phyloP scores from a whole-genome alignment of 2,797 vertebrate species.

The Sebastes taczanowskii region DNA sequence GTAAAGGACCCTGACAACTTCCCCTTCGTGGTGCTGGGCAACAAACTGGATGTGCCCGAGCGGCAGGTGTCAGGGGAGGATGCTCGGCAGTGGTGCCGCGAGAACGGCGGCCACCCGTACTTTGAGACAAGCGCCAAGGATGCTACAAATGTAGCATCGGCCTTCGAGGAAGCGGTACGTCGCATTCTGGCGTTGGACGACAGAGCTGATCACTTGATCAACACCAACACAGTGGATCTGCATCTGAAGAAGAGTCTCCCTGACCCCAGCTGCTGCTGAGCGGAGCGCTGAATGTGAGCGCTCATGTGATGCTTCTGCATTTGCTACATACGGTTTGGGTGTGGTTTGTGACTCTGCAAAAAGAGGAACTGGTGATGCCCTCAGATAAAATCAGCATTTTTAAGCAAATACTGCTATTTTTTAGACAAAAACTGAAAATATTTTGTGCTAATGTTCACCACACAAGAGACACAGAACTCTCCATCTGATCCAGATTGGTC shows the following conservation, averaged over 20 bases:
- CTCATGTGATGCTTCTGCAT: neutral
- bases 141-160: constrained; percentile 91
- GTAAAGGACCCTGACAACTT: constrained; percentile 93
- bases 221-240: constrained; percentile 90
- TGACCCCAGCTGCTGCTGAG: constrained; percentile 89
- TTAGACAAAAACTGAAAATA: neutral
- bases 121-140: constrained; percentile 98
- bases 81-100: constrained; percentile 90
- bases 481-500: neutral
- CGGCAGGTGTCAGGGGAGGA: constrained; percentile 93
- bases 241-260: constrained; percentile 83
- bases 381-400: neutral
- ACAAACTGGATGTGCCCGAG: constrained; percentile 92
- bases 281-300: neutral
- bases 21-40: constrained; percentile 95
- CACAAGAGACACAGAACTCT: neutral
- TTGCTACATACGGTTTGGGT: rapidly evolving
- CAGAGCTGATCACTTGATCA: constrained; percentile 88
- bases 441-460: neutral
- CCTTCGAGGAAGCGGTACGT: constrained; percentile 94
- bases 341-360: neutral
- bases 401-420: neutral
- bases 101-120: constrained; percentile 93
- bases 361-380: neutral
- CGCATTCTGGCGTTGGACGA: constrained; percentile 81